Percentiles rank a stretch among this genome's conserved stretches.
Conservation (phyloP, 2,797 vertebrate species). For the Phataginus tetradactyla region DNA sequence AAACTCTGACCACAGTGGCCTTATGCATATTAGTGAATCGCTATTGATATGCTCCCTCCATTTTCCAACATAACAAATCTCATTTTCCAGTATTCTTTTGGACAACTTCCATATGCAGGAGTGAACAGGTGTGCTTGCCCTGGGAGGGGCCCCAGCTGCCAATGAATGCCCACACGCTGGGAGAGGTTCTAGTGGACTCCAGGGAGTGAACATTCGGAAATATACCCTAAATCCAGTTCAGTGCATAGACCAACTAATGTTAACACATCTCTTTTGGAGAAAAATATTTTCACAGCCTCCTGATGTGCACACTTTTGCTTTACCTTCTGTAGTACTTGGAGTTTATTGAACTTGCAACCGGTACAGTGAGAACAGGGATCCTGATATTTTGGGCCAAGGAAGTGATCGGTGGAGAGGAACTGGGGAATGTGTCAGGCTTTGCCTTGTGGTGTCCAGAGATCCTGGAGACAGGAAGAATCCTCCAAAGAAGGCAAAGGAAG, state of each 20-base stretch:
- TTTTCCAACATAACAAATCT: background rate
- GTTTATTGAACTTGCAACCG: background rate
- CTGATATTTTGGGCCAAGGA: background rate
- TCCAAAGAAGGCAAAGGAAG: background rate
- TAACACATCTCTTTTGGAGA: background rate
- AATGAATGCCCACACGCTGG: background rate
- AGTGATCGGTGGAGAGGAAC: background rate
- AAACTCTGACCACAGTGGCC: background rate
- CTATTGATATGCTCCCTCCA: background rate
- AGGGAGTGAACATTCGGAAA: background rate
- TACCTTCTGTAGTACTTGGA: background rate
- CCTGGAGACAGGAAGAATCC: background rate
- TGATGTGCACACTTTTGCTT: background rate
- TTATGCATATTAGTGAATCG: background rate
- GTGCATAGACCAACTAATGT: background rate
- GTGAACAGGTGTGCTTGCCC: background rate
- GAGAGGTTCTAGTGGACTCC: background rate
- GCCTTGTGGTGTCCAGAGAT: background rate
- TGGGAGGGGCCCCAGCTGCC: background rate
- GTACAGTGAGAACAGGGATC: background rate
- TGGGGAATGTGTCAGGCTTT: rapidly evolving
- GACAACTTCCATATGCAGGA: background rate
- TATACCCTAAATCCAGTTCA: no score
- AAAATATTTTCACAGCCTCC: background rate
- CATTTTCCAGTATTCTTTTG: background rate